These are phyloP conservation scores for Leptodactylus fuscus DNA, from an alignment of 2,113 vertebrate genomes.

Conservation along the genomic window DNA sequence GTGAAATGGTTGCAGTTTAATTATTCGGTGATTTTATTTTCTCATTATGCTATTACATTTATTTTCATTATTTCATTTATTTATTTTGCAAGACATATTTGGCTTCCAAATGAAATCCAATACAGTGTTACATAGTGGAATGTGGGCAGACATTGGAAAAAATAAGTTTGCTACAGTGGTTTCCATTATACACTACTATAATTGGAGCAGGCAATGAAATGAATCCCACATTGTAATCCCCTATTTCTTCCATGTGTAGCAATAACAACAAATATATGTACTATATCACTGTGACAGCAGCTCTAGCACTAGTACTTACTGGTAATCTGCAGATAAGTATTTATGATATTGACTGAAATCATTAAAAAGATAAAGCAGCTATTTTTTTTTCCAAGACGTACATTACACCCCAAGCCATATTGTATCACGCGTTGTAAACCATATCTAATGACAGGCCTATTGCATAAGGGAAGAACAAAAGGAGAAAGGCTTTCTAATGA, in stretches of 20 bases:
- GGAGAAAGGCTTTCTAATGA: neutral
- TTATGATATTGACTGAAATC: neutral
- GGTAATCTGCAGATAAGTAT: neutral
- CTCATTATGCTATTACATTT: no score
- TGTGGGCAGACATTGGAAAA: neutral
- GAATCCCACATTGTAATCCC: neutral
- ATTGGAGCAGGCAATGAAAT: neutral
- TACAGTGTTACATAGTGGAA: no score
- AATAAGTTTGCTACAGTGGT: neutral
- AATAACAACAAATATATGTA: neutral
- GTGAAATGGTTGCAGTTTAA: no score
- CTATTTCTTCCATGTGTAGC: neutral
- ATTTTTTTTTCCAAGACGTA: neutral
- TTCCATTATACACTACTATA: neutral
- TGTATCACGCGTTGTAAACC: neutral
- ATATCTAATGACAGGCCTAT: neutral
- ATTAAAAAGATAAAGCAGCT: neutral
- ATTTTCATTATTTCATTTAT: no score
- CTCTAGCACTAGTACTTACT: neutral
- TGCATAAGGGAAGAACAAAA: neutral
- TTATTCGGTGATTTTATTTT: no score
- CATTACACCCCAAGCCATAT: neutral
- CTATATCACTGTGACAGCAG: neutral
- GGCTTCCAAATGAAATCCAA: no score
- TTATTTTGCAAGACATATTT: no score